phyloP scores from a whole-genome alignment of 2,113 vertebrate species.

The Procavia capensis region DNA sequence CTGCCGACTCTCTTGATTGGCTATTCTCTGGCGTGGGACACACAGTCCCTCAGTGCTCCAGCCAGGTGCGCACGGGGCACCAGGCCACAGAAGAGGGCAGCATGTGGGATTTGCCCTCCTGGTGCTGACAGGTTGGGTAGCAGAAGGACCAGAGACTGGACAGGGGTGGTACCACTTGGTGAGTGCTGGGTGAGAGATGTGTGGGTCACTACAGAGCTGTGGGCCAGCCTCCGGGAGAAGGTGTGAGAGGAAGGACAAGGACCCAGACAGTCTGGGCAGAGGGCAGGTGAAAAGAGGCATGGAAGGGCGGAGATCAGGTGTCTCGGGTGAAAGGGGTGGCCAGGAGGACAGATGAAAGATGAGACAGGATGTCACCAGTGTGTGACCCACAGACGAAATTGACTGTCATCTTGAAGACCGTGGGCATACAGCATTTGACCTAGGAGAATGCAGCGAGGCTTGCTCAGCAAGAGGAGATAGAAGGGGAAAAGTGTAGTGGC shows the following conservation, averaged over 20 bases:
- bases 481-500: background rate
- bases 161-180: background rate
- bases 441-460: background rate
- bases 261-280: background rate
- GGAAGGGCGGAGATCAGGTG: background rate
- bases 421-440: background rate
- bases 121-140: fast-evolving
- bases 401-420: background rate
- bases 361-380: background rate
- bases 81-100: background rate
- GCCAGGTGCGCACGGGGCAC: background rate
- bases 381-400: background rate
- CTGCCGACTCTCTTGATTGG: background rate
- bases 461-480: background rate
- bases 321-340: background rate
- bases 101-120: background rate
- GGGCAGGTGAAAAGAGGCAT: background rate
- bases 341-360: background rate
- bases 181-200: background rate
- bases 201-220: background rate
- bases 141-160: background rate
- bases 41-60: background rate
- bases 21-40: background rate
- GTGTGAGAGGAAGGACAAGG: background rate
- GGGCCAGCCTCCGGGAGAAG: background rate